Percentiles rank a stretch among this genome's conserved stretches.
phyloP scores from a whole-genome alignment of 2,888 invertebrate species.

The Cephus pulcher region DNA sequence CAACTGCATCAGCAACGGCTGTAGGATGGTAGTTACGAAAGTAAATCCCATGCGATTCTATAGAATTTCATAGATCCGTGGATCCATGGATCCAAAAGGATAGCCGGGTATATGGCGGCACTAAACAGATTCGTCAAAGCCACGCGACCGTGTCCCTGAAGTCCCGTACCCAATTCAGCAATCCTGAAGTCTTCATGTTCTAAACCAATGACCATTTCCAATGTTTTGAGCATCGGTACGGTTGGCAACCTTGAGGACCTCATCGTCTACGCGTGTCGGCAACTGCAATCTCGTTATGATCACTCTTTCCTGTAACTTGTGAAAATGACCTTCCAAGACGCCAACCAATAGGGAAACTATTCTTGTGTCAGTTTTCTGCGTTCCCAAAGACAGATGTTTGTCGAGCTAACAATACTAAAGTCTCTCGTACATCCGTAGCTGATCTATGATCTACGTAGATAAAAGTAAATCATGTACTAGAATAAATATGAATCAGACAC shows the following conservation, averaged over 20 bases:
- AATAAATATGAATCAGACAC: neutral
- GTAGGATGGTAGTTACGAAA: neutral
- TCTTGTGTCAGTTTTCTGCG: neutral
- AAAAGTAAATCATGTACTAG: neutral
- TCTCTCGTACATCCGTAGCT: neutral
- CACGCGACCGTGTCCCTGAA: constrained; percentile 52
- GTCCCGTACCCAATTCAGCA: neutral
- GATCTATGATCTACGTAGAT: neutral
- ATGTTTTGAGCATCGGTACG: neutral
- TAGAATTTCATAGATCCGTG: neutral
- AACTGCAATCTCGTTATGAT: neutral
- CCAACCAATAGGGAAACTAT: neutral
- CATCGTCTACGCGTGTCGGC: constrained; percentile 3
- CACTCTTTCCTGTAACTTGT: neutral
- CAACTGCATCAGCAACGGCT: neutral
- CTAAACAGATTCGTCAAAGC: constrained; percentile 55
- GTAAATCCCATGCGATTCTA: neutral
- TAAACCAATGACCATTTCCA: neutral
- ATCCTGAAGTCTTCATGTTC: neutral
- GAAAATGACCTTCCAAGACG: neutral
- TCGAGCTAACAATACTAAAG: neutral
- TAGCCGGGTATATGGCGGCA: constrained; percentile 19
- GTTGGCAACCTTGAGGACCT: constrained; percentile 23
- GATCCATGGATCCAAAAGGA: constrained; percentile 3
- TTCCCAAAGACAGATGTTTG: neutral